Base-by-base conservation (phyloP, 2,113 vertebrate species). In the Enhydra lutris region DNA sequence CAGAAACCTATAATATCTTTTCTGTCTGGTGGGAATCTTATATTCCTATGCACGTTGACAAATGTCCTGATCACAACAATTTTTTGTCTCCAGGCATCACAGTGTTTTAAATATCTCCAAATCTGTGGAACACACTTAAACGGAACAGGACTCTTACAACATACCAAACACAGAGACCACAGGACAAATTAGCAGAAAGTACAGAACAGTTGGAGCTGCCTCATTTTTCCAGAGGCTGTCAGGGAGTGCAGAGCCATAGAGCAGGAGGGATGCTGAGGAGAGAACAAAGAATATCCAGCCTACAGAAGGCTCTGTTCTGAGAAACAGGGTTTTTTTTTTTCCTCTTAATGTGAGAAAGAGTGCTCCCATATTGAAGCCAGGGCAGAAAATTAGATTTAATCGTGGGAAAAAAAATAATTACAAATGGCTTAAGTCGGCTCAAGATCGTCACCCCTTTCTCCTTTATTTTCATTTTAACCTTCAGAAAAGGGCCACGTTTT, bases 1-100 rank as follows among this genome's bases (percentile, higher is more conserved):
- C 93, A 97, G 95, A 97, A 95, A 93, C 67, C 81, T 92, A 45
- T 96, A 96, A 93, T 96, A 93, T 93, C 93, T 93, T 83, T 97
- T 95, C 96, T 94, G 97, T 97, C 96, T 98, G 79, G 82, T 95
- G 95, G 82, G 55, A 96, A 95, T 97, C 97, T 97, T 95, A 86
- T 61, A 95, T 93, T 78, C 85, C 73, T 89, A 89, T 87, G 88
- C 97, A 94, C 31, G 8, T 26, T 98, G 96, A 98, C 89, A 93
- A 98, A 98, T 63, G 84, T 89, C 88, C 88, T 85, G 81, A 95
- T 94, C 42, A 45, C 78, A 95, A 39, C 57, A 45, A n/a, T 93
- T 91, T 89, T 97, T 55, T 82, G n/a, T 15, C 88, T 93, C 39
- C 61, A 91, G 80, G 85, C 95, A 76, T 88, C 89, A 45, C 1